Base-by-base conservation (phyloP, 2,888 invertebrate species). In the Drosophila ezoana region DNA sequence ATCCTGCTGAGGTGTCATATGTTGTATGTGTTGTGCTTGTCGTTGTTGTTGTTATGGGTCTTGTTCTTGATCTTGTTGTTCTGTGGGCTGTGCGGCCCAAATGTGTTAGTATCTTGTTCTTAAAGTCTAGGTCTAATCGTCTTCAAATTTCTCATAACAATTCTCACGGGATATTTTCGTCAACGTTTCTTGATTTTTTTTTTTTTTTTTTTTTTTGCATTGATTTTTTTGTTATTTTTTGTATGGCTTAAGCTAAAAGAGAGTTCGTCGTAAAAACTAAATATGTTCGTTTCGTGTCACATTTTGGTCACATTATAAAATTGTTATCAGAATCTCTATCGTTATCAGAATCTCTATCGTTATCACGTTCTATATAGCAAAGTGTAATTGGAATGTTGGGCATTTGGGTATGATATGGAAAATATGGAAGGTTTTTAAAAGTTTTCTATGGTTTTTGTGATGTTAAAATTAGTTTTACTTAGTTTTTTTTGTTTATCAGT, bases 311-410 rank as follows among this genome's bases (percentile, higher is more conserved):
- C 72, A 74, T 58, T 45, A 43, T 51, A 53, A 58, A 57, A 56
- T 52, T 73, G 64, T 63, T 68, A 66, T 81, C 79, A 69, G 82
- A 84, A 84, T 86, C 87, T 86, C 88, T 79, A 86, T 85, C 88
- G 64, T 62, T 68, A 66, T 81, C 79, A 69, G 82, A 84, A 84
- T 86, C 87, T 86, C 89, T 80, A 86, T 86, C 88, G 80, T 69
- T 83, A 83, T 83, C 83, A 84, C 89, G 87, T 77, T 86, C 78
- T 74, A 64, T 64, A 74, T 77, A 74, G 84, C 87, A 86, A 80
- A 66, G 70, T 73, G 60, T 53, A 61, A 70, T 57, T 78, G 66
- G 71, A 70, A 64, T 67, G 54, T 63, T 64, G 41, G 64, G 79
- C 47, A 69, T 52, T 59, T 51, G 73, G 59, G 43, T 64, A 66